Conservation (phyloP, 2,797 vertebrate species). For the Squalus acanthias region DNA sequence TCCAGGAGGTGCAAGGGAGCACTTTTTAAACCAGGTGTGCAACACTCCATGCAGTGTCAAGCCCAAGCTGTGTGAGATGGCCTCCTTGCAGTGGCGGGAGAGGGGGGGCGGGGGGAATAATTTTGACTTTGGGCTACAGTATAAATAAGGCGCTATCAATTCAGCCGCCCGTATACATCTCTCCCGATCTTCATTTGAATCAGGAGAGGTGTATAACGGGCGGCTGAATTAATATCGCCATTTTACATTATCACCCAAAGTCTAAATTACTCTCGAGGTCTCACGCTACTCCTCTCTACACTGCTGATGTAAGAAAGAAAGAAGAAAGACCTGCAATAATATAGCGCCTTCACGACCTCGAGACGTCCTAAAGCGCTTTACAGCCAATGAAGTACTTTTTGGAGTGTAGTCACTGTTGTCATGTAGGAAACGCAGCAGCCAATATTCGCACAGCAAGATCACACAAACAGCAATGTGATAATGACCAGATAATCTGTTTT, state of each 20-base stretch:
- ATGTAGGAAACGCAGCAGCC: not conserved
- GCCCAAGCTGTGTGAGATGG: too few species aligned
- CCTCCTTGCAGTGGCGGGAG: too few species aligned
- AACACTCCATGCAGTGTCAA: too few species aligned
- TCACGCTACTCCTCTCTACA: not conserved
- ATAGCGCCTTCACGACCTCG: not conserved
- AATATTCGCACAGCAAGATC: not conserved
- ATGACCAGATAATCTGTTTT: not conserved
- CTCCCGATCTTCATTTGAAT: too few species aligned
- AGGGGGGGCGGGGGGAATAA: too few species aligned
- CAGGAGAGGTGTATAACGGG: too few species aligned
- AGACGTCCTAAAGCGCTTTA: not conserved
- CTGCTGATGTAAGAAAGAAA: not conserved
- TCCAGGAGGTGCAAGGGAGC: too few species aligned
- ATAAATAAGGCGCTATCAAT: too few species aligned
- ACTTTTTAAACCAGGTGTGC: too few species aligned
- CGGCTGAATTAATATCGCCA: not conserved
- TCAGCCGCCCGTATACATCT: too few species aligned
- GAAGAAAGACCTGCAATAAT: not conserved
- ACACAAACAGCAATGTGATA: not conserved
- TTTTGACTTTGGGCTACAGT: too few species aligned
- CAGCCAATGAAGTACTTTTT: not conserved
- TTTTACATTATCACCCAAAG: not conserved
- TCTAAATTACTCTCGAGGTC: not conserved
- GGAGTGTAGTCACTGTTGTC: not conserved